Evolutionary conservation across 2,113 vertebrate genomes (phyloP).

Genomic region (Oncorhynchus masou): DNA sequence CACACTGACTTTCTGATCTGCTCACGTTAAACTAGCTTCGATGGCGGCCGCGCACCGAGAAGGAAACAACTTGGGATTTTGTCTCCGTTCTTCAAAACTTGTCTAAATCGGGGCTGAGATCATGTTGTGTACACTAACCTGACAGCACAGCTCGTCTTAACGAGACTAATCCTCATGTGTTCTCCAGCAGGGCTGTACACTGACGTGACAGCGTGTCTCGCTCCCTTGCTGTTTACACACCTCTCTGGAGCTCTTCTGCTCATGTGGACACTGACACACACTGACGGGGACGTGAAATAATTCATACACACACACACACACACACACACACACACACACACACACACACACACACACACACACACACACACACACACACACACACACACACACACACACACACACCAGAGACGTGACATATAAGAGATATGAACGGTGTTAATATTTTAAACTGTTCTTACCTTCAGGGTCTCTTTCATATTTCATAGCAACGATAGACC

Average conservation of each 20-base stretch:
- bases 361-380: no score
- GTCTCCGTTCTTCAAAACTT: no score
- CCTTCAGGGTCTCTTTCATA: constrained; percentile 48
- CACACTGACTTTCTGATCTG: no score
- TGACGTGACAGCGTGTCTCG: neutral
- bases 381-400: no score
- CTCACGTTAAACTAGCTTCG: no score
- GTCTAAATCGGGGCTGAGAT: no score
- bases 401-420: constrained; percentile 42
- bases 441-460: constrained; percentile 49
- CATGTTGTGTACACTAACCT: no score
- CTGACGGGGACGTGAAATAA: neutral
- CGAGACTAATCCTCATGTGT: no score
- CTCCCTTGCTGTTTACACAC: neutral
- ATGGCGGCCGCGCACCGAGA: no score
- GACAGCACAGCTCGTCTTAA: no score
- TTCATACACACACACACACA: neutral
- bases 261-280: neutral
- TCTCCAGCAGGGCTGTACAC: no score
- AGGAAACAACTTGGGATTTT: no score
- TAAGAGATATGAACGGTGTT: constrained; percentile 53
- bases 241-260: neutral
- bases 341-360: neutral
- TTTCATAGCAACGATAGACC: constrained; percentile 40
- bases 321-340: neutral